These are phyloP conservation scores for Chondrilla cf. caribensis DNA, from an alignment of 37 sponge, comb jelly and placozoan genomes.

Conservation along the genomic window DNA sequence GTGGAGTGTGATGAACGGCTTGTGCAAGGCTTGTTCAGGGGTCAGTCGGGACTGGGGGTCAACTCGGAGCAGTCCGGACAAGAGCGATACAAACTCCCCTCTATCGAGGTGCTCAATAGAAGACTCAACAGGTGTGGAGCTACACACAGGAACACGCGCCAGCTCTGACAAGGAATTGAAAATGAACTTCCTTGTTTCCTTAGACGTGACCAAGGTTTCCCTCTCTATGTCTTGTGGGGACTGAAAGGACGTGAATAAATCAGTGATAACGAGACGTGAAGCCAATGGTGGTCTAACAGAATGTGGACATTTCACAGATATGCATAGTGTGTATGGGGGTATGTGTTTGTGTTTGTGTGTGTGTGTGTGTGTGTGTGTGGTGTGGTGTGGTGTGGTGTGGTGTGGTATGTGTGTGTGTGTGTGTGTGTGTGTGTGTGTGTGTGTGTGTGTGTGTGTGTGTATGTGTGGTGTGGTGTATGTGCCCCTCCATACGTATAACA, in stretches of 20 bases:
- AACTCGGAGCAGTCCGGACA: slow-evolving; percentile 51
- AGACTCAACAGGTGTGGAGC: neutral
- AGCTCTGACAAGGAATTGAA: slow-evolving; percentile 54
- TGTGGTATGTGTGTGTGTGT: no score
- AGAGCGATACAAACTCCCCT: slow-evolving; percentile 65
- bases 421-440: no score
- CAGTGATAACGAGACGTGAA: neutral
- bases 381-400: no score
- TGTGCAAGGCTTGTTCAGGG: slow-evolving; percentile 56
- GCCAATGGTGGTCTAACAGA: no score
- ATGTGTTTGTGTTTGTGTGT: no score
- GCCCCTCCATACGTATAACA: no score
- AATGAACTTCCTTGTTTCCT: slow-evolving; percentile 82
- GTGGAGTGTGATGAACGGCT: slow-evolving; percentile 85
- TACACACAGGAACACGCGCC: neutral
- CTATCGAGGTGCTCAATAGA: slow-evolving; percentile 27
- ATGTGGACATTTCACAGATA: no score
- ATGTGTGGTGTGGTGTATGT: no score
- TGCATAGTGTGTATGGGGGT: no score
- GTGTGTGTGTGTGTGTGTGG: no score
- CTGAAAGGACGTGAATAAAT: slow-evolving; percentile 1
- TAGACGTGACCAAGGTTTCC: slow-evolving; percentile 55
- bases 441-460: no score
- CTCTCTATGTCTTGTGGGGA: slow-evolving; percentile 16
- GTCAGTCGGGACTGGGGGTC: slow-evolving; percentile 53